Evolutionary conservation across 92 coral and sea anemone species (phyloP).

Genomic region (Pocillopora grandis): DNA sequence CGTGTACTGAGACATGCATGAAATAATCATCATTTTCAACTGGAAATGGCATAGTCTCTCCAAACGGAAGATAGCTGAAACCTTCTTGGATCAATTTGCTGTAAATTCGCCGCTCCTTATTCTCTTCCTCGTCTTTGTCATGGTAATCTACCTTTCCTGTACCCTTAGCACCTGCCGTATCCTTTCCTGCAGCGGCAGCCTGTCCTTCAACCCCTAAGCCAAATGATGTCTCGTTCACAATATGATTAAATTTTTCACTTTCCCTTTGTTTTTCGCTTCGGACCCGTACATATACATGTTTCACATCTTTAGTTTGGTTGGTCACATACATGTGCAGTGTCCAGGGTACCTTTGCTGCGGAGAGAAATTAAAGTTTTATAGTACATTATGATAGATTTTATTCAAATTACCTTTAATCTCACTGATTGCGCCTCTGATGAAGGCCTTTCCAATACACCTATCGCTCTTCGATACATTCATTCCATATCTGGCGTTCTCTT

Average conservation of each 20-base stretch:
- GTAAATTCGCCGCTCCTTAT: neutral
- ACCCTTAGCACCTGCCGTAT: neutral
- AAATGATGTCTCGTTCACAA: neutral
- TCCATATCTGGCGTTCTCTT: too few species aligned
- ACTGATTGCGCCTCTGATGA: too few species aligned
- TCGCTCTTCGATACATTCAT: too few species aligned
- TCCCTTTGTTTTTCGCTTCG: conserved; percentile 12
- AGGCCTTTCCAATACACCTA: too few species aligned
- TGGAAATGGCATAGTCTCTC: conserved; percentile 19
- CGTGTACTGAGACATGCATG: conserved; percentile 17
- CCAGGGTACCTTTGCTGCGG: neutral
- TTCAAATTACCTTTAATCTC: too few species aligned
- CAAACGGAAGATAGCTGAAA: neutral
- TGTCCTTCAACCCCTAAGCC: neutral
- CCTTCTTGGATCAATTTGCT: neutral
- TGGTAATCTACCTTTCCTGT: neutral
- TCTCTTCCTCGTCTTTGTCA: conserved; percentile 3
- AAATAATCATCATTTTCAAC: neutral
- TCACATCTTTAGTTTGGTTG: conserved; percentile 4
- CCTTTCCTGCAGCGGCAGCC: neutral
- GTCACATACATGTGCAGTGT: neutral
- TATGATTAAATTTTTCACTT: neutral
- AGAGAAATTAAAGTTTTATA: too few species aligned
- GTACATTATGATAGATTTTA: too few species aligned
- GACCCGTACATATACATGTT: conserved; percentile 1